Percentiles rank a stretch among this genome's conserved stretches.
Evolutionary conservation across 2,797 vertebrate species (phyloP).

Genomic region (Garrulus glandarius): DNA sequence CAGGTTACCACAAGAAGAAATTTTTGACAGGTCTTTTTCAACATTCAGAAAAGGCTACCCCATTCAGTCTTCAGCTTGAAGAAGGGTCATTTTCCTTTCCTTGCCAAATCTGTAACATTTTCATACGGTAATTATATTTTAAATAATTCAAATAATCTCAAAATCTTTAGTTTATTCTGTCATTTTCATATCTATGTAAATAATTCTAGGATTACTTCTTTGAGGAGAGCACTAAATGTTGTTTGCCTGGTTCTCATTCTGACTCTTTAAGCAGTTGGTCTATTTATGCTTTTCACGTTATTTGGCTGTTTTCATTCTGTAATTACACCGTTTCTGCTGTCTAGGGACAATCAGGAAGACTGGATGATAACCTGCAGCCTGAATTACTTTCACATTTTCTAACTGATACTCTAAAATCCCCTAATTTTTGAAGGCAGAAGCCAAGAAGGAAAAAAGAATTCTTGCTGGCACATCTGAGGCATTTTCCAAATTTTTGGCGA

Average conservation of each 20-base stretch:
- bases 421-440: background rate
- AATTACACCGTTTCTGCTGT: slow-evolving; percentile 22
- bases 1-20: background rate
- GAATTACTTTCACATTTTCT: background rate
- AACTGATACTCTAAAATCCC: background rate
- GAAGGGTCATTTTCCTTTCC: background rate
- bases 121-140: background rate
- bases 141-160: background rate
- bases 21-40: background rate
- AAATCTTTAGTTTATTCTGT: background rate
- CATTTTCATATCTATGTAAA: background rate
- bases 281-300: background rate
- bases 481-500: background rate
- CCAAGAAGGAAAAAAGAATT: background rate
- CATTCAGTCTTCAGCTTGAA: background rate
- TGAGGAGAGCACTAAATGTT: background rate
- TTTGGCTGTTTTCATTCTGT: background rate
- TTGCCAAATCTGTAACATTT: background rate
- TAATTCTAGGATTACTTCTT: background rate
- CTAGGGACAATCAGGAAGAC: background rate
- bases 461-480: background rate
- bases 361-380: background rate
- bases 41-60: background rate
- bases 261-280: background rate
- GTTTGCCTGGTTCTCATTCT: background rate